A percentile compares a stretch with the other conserved stretches of the same genome.
Conservation (phyloP, 2,888 invertebrate species). For the Andrena haemorrhoa region DNA sequence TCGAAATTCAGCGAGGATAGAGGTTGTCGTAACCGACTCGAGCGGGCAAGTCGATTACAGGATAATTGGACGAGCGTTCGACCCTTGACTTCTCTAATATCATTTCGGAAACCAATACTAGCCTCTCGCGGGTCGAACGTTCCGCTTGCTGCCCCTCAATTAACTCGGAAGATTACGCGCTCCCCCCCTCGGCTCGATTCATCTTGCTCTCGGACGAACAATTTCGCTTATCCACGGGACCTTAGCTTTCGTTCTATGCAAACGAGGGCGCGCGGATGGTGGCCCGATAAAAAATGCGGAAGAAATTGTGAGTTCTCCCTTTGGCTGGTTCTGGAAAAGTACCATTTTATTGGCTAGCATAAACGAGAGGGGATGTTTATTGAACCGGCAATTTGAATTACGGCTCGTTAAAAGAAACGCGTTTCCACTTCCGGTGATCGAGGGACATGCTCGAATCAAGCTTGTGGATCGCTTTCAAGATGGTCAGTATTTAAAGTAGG, state of each 20-base stretch:
- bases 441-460: conserved; percentile 6
- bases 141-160: conserved; percentile 39
- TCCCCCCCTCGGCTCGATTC: conserved; percentile 10
- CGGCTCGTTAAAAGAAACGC: neutral
- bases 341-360: neutral
- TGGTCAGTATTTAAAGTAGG: conserved; percentile 51
- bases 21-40: conserved; percentile 60
- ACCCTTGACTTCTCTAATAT: conserved; percentile 59
- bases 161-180: conserved; percentile 36
- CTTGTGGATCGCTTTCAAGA: conserved; percentile 12
- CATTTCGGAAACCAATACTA: conserved; percentile 44
- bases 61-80: conserved; percentile 63
- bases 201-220: conserved; percentile 33
- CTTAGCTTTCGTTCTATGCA: conserved; percentile 8
- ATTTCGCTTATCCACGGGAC: conserved; percentile 24
- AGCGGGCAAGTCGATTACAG: conserved; percentile 47
- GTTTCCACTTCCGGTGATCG: conserved; percentile 17
- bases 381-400: conserved; percentile 13
- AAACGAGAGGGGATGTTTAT: neutral
- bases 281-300: neutral
- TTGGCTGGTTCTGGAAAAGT: neutral
- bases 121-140: conserved; percentile 56
- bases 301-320: neutral
- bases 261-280: neutral
- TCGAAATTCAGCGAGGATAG: conserved; percentile 66